These are phyloP conservation scores for Pyrocoelia pectoralis DNA, from an alignment of 2,888 invertebrate genomes.

Conservation along the genomic window DNA sequence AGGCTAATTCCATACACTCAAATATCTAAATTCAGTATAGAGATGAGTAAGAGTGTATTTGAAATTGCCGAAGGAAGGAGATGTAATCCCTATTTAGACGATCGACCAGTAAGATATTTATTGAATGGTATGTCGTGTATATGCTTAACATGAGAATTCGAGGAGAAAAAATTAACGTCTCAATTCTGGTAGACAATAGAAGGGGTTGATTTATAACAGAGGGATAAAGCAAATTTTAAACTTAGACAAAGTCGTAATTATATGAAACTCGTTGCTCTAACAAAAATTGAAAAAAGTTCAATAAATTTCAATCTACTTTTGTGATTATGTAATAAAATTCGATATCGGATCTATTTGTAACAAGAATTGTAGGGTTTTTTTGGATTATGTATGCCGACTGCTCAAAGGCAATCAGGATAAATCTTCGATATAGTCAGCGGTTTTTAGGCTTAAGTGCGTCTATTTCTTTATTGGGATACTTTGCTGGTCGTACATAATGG, in stretches of 20 bases:
- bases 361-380: conserved; percentile 23
- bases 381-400: conserved; percentile 29
- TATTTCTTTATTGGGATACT: conserved; percentile 19
- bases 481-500: conserved; percentile 19
- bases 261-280: neutral
- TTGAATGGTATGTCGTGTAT: too few species aligned
- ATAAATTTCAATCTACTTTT: conserved; percentile 18
- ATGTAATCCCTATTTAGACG: too few species aligned
- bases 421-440: conserved; percentile 25
- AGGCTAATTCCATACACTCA: too few species aligned
- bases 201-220: too few species aligned
- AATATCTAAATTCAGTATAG: too few species aligned
- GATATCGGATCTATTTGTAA: conserved; percentile 24
- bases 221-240: too few species aligned
- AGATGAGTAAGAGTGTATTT: too few species aligned
- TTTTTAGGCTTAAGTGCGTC: conserved; percentile 22
- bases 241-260: neutral
- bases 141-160: too few species aligned
- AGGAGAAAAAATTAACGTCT: too few species aligned
- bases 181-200: too few species aligned
- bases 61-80: too few species aligned
- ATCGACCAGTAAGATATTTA: too few species aligned
- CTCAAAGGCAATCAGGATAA: conserved; percentile 30
- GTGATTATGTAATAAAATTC: conserved; percentile 25
- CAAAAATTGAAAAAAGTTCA: neutral